Percentiles rank a stretch among this genome's conserved stretches.
These are phyloP conservation scores for Mesitornis unicolor DNA, from an alignment of 2,113 vertebrate species.

Conservation along the genomic window DNA sequence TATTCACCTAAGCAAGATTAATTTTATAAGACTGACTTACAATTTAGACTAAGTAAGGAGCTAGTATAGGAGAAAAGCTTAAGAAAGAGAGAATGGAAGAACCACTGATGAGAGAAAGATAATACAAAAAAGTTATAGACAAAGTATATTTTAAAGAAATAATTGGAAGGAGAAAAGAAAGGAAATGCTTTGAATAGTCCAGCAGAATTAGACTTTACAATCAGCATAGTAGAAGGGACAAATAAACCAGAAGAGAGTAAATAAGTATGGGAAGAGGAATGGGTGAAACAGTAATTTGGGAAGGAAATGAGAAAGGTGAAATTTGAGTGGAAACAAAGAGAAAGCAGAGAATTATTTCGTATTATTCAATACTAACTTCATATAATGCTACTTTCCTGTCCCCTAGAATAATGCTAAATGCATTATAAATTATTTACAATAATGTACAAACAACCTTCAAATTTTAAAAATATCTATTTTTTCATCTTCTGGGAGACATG, in stretches of 20 bases:
- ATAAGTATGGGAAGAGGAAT: neutral
- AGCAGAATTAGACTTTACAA: neutral
- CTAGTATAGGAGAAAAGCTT: neutral
- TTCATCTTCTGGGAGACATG: neutral
- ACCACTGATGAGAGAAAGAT: neutral
- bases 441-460: neutral
- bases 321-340: neutral
- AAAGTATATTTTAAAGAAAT: neutral
- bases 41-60: neutral
- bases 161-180: neutral
- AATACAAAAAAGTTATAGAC: neutral
- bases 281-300: neutral
- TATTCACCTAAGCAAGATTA: neutral
- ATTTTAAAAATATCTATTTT: neutral
- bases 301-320: neutral
- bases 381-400: neutral
- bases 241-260: neutral
- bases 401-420: neutral
- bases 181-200: neutral
- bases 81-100: neutral
- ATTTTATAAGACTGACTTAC: neutral
- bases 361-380: neutral
- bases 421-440: neutral
- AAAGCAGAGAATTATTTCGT: neutral
- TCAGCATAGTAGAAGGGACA: neutral